Evolutionary conservation across 2,113 vertebrate genomes (phyloP).

Genomic region (Rhineura floridana): DNA sequence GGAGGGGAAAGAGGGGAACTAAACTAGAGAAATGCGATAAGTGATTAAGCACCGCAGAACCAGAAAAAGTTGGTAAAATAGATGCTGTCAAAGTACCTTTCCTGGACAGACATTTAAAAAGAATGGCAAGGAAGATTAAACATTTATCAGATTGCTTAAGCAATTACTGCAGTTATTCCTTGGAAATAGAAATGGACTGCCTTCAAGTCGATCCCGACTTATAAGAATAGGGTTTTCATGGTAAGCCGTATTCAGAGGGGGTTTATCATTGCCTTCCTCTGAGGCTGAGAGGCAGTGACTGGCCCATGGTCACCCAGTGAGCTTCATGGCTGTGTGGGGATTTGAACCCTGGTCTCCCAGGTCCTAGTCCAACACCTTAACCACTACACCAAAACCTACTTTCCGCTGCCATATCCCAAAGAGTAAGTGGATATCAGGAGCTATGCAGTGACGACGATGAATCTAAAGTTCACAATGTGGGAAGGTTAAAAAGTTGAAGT

Average conservation of each 20-base stretch:
- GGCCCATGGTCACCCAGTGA: too few relatives aligned
- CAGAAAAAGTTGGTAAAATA: conserved; percentile 50
- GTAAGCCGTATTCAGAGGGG: too few relatives aligned
- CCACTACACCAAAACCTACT: conserved; percentile 50
- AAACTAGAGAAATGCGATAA: conserved; percentile 49
- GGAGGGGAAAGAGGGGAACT: neutral
- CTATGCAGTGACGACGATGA: conserved; percentile 27
- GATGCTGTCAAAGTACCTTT: conserved; percentile 55
- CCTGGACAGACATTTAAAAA: conserved; percentile 42
- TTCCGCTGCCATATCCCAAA: conserved; percentile 47
- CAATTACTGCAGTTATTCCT: conserved; percentile 59
- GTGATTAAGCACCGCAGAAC: conserved; percentile 56
- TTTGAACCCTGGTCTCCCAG: too few relatives aligned
- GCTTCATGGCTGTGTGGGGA: too few relatives aligned
- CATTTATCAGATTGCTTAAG: conserved; percentile 57
- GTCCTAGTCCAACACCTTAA: too few relatives aligned
- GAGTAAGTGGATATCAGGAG: conserved; percentile 44
- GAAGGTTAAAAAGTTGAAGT: conserved; percentile 42
- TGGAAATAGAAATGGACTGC: too few relatives aligned
- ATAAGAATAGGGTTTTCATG: too few relatives aligned
- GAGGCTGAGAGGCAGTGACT: too few relatives aligned
- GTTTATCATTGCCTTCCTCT: too few relatives aligned
- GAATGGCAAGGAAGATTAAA: conserved; percentile 62
- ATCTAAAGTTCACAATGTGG: conserved; percentile 40
- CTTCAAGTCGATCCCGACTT: too few relatives aligned